Evolutionary conservation across 64 coral and sea anemone species (phyloP), one percentile per base, ranked within the genome.

Genomic region (Astreopora myriophthalma): DNA sequence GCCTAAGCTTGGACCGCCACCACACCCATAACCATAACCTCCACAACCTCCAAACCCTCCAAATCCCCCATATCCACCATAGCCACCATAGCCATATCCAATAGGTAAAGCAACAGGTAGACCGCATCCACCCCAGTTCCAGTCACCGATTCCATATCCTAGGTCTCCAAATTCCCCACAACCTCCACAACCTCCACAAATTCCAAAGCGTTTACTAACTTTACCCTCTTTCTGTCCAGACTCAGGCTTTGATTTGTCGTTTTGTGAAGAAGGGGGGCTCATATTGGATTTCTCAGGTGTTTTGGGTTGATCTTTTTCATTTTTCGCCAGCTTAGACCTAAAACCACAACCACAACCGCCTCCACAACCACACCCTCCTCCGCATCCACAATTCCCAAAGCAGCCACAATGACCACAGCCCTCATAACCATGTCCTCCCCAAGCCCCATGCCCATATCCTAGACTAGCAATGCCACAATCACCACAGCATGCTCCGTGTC

Each of bases 401-500:
- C 37, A 77, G 17, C 76, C 37, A 17, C 69, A 40, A 73, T 38
- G 33, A 6, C 80, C 80, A 49, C 83, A 57, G 8, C 39, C 42
- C 28, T 87, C 78, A 80, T 90, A 76, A 22, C 87, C 93, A 35
- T 69, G 80, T 65, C 87, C 93, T 65, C 88, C 85, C 39, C 86
- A 80, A 3, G 22, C 75, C 23, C 85, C 46, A 73, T 89, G 86
- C 24, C 92, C 86, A 19, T 49, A 87, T 19, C 85, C 86, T 39
- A 69, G 35, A 22, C 76, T 62, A 57, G 76, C 76, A 17, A 62
- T 51, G 30, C 84, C 84, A 8, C 55, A 49, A 64, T 52, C 71
- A 16, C 87, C 87, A 30, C 74, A 51, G 27, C 73, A 75, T 76
- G 76, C 87, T 5, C 87, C 87, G 49, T 52, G 52, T 0, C 73